Conservation (phyloP, 2,797 vertebrate species). For the Pangasius krempfi region DNA sequence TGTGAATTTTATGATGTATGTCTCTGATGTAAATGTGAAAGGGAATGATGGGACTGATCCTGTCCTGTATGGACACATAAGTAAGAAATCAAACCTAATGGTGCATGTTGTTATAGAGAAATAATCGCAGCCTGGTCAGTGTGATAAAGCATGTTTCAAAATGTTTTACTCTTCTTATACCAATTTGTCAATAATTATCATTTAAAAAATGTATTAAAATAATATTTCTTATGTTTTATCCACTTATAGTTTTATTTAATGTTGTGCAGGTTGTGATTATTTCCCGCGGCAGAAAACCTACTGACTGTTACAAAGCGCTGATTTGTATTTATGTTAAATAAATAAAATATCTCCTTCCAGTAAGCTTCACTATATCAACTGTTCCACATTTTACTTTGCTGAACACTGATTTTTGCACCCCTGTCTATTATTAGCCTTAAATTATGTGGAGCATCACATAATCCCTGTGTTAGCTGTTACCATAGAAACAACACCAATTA, state of each 20-base stretch:
- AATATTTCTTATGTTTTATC: background rate
- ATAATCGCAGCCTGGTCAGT: background rate
- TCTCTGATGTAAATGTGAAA: background rate
- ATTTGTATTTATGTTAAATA: background rate
- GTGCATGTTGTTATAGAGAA: background rate
- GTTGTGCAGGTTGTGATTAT: background rate
- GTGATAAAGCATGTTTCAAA: background rate
- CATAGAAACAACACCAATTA: background rate
- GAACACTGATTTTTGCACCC: background rate
- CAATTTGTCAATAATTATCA: background rate
- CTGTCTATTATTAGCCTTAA: background rate
- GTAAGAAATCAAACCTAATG: background rate
- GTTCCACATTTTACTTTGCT: background rate
- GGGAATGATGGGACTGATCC: constrained; percentile 2
- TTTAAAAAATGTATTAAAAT: background rate
- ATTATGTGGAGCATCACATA: background rate
- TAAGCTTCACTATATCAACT: background rate
- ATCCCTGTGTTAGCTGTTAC: background rate
- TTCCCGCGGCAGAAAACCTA: background rate
- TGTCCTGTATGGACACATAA: background rate
- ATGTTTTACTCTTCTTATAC: background rate
- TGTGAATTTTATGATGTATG: background rate
- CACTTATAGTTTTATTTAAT: background rate
- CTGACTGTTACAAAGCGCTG: background rate
- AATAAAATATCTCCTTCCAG: background rate